Evolutionary conservation across 1,140 invertebrate genomes (phyloP), one percentile per base, ranked within the genome.

Genomic region (Sitobion miscanthi): DNA sequence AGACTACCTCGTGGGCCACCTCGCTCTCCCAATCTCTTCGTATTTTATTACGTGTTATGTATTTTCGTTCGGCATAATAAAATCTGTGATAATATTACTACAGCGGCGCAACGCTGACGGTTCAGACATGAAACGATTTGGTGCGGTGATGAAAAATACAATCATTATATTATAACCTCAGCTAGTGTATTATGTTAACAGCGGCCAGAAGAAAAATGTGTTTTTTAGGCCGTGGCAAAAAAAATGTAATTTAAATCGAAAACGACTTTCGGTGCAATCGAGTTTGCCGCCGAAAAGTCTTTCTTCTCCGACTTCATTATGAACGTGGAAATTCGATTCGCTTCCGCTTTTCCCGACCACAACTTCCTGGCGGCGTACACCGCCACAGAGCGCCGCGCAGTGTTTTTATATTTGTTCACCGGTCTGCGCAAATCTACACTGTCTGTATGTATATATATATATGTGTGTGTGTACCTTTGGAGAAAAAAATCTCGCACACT

Each of bases 171-270:
- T 3, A 49, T 52, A 35, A 88, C 86, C 30, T 17, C 9, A 49
- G 0, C 11, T 14, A 88, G 47, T 88, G 7, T 54, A 88, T 35
- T 88, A 25, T 86, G 42, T 86, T n/a, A 30, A 86, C 25, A 45
- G 42, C 38, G 25, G 23, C 38, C 38, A 35, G 35, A 35, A 45
- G 4, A 86, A 30, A 47, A 47, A 47, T 85, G 2, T 20, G 30
- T 35, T 54, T 86, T 17, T 49, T 52, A 35, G 17, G 6, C 86
- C 25, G 20, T 11, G 45, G 25, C 1, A 8, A 45, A 85, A 83
- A 83, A 47, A 87, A 54, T 38, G 35, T 89, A 89, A 89, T 89
- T 54, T 52, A 52, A 89, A 89, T 89, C 35, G n/a, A 89, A 89
- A 89, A 89, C 21, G 47, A 54, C 49, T 89, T 89, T 89, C 38